These are phyloP conservation scores for Chrysomallon squamiferum DNA, from an alignment of 1,140 invertebrate species.

Conservation along the genomic window DNA sequence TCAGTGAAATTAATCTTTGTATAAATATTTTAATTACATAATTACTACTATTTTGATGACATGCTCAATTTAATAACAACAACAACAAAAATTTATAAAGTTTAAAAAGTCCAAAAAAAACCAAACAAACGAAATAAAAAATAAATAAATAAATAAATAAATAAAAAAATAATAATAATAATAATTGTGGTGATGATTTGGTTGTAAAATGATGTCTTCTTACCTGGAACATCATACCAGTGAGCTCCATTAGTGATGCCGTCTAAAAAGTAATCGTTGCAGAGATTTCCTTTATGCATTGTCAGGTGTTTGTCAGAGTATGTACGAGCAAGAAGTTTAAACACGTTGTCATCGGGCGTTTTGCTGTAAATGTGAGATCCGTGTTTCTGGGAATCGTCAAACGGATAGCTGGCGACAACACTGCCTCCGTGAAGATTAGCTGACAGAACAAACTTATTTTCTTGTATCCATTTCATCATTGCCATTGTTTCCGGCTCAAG, in stretches of 20 bases:
- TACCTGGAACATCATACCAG: slow-evolving; percentile 79
- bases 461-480: slow-evolving; percentile 89
- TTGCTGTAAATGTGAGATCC: slow-evolving; percentile 44
- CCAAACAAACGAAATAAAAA: no score
- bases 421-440: slow-evolving; percentile 96
- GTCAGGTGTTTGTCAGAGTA: slow-evolving; percentile 62
- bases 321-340: slow-evolving; percentile 49
- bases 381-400: slow-evolving; percentile 68
- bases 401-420: slow-evolving; percentile 89
- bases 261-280: slow-evolving; percentile 38
- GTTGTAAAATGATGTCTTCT: no score
- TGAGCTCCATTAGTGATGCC: slow-evolving; percentile 89
- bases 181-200: no score
- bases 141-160: no score
- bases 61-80: no score
- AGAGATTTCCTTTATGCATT: slow-evolving; percentile 58
- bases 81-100: no score
- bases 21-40: no score
- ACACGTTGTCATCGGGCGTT: slow-evolving; percentile 63
- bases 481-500: slow-evolving; percentile 92
- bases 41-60: no score
- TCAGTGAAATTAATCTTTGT: no score
- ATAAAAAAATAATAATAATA: no score
- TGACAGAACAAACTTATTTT: slow-evolving; percentile 90
- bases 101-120: no score